Base-by-base conservation (phyloP, 2,113 vertebrate species). In the Turdus rufiventris region DNA sequence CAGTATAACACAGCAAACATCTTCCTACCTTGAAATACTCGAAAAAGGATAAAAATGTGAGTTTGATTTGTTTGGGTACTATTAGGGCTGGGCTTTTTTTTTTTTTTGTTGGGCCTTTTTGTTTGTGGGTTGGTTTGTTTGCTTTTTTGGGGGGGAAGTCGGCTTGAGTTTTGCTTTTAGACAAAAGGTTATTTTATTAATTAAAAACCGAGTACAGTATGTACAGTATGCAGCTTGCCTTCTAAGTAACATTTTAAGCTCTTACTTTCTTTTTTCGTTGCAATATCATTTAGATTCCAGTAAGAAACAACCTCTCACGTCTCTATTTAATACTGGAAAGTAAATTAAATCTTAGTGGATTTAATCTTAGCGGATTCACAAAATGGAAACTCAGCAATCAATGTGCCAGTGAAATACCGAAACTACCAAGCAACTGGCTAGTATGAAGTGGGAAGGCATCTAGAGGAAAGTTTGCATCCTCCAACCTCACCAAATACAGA, bases 71-170 rank as follows among this genome's bases (percentile, higher is more conserved):
- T 25, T 36, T 8, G 17, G 10, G 8, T 56, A 18, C 19, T 19
- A 12, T 33, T 58, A 43, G 2, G 31, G 14, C 6, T 14, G 9
- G 6, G 5, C 11, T 77, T 63, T 36, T 5, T 43, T 5, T 8
- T 36, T 13, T 77, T 63, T 36, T 5, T 43, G 6, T 8, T 36
- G 25, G 3, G 7, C 6, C 50, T 56, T 40, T 38, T 28, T 56
- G 9, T 54, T 71, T 53, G 24, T 48, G 17, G 5, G 34, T 68
- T 48, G 23, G 12, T 43, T 45, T 25, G n/a, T 47, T 57, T 65
- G 15, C 7, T 62, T 36, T 43, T 61, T 47, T 6, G 38, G 3
- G 0, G 3, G 6, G 10, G 3, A 20, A 5, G 5, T 25, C 7
- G n/a, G 6, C 47, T 63, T 47, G 10, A 7, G 15, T 45, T 60